These are phyloP conservation scores for Diadema setosum DNA, from an alignment of 35 echinoderm and acorn worm species.

Conservation along the genomic window DNA sequence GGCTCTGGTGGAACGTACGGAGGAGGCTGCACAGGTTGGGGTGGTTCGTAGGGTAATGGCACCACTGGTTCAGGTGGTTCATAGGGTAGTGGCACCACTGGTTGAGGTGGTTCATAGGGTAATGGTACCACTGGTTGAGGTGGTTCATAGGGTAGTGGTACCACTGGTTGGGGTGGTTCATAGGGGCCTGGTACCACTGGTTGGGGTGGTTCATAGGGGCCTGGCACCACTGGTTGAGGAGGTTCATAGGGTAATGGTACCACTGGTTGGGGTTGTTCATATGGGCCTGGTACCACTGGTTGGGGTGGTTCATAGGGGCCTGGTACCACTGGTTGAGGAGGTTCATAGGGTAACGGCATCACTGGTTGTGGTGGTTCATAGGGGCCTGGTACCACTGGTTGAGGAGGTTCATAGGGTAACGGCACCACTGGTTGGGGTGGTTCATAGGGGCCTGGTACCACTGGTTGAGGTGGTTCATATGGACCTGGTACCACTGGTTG, in stretches of 20 bases:
- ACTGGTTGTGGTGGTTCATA: background rate
- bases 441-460: no score
- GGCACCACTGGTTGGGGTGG: no score
- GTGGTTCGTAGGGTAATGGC: background rate
- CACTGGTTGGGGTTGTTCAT: background rate
- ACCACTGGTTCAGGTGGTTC: background rate
- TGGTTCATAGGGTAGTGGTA: background rate
- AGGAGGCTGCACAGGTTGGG: background rate
- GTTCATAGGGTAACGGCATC: background rate
- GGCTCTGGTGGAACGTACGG: background rate
- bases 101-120: background rate
- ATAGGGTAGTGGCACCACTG: background rate
- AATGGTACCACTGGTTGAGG: background rate
- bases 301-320: background rate
- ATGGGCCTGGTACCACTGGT: background rate
- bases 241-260: background rate
- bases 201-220: background rate
- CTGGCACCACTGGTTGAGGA: background rate
- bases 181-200: background rate
- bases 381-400: background rate
- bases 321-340: background rate
- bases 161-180: background rate
- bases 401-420: background rate
- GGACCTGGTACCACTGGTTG: no score
- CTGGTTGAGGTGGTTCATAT: no score